phyloP scores from a whole-genome alignment of 1,140 invertebrate species.

The Lasioglossum albipes region DNA sequence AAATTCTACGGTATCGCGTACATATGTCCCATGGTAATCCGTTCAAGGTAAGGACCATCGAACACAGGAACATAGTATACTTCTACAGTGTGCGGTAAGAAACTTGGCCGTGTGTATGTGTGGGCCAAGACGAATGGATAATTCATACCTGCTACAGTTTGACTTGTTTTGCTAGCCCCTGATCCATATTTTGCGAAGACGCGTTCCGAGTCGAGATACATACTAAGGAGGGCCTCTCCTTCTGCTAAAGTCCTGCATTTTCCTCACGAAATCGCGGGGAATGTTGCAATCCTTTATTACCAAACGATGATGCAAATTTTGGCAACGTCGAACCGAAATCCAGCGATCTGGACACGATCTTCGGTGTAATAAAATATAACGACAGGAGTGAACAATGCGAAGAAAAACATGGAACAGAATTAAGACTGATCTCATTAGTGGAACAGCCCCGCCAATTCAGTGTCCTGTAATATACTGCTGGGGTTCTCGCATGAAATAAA shows the following conservation, averaged over 20 bases:
- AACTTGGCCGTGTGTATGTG: not conserved
- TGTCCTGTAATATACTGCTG: too few species aligned
- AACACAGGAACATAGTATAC: not conserved
- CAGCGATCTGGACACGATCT: not conserved
- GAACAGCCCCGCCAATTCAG: too few species aligned
- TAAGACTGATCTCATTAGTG: too few species aligned
- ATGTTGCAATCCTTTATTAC: not conserved
- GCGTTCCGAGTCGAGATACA: not conserved
- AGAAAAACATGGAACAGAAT: too few species aligned
- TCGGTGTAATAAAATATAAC: too few species aligned
- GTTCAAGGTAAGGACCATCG: not conserved
- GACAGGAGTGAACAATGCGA: too few species aligned
- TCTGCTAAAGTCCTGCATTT: not conserved
- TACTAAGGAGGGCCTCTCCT: not conserved
- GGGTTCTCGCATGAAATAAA: too few species aligned
- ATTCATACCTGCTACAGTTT: constrained; percentile 29
- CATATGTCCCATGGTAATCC: not conserved
- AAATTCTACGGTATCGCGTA: too few species aligned
- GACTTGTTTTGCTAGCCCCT: constrained; percentile 21
- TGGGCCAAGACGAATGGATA: constrained; percentile 38
- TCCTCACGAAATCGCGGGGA: not conserved
- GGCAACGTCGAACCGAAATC: not conserved
- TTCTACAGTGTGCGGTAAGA: not conserved
- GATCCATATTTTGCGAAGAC: constrained; percentile 8
- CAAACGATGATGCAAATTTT: not conserved